These are phyloP conservation scores for Zaprionus lineosus DNA, from an alignment of 2,888 invertebrate genomes.

Conservation along the genomic window DNA sequence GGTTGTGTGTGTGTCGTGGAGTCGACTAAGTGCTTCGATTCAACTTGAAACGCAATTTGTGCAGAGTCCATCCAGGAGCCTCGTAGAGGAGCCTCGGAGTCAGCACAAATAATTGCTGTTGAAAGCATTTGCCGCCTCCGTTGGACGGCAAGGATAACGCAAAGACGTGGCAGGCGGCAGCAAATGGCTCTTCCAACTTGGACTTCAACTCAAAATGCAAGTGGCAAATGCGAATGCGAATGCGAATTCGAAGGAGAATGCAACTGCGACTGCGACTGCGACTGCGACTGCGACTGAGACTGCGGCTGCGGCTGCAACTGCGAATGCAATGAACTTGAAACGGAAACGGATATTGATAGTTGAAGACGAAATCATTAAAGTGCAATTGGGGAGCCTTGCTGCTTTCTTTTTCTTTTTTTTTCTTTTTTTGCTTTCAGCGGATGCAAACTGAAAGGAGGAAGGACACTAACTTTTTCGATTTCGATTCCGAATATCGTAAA, in stretches of 20 bases:
- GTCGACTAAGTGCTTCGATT: conserved; percentile 58
- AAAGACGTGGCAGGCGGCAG: conserved; percentile 24
- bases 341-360: conserved; percentile 81
- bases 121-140: conserved; percentile 70
- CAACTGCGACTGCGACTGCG: too few relatives aligned
- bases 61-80: conserved; percentile 10
- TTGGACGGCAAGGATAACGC: conserved; percentile 11
- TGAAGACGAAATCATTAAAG: conserved; percentile 79
- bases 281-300: conserved; percentile 6
- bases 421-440: conserved; percentile 12
- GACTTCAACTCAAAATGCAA: too few relatives aligned
- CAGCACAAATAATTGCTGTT: conserved; percentile 73
- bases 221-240: conserved; percentile 16
- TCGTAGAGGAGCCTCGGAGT: conserved; percentile 15
- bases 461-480: neutral
- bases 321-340: conserved; percentile 72
- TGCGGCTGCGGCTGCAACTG: conserved; percentile 32
- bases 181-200: conserved; percentile 21
- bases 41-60: conserved; percentile 72
- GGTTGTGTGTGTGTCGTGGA: too few relatives aligned
- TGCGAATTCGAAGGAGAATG: conserved; percentile 23
- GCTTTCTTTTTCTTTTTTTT: neutral
- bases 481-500: conserved; percentile 51
- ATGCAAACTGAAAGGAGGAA: too few relatives aligned
- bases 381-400: conserved; percentile 58